These are phyloP conservation scores for Allophyes oxyacanthae DNA, from an alignment of 2,888 invertebrate species.

Conservation along the genomic window DNA sequence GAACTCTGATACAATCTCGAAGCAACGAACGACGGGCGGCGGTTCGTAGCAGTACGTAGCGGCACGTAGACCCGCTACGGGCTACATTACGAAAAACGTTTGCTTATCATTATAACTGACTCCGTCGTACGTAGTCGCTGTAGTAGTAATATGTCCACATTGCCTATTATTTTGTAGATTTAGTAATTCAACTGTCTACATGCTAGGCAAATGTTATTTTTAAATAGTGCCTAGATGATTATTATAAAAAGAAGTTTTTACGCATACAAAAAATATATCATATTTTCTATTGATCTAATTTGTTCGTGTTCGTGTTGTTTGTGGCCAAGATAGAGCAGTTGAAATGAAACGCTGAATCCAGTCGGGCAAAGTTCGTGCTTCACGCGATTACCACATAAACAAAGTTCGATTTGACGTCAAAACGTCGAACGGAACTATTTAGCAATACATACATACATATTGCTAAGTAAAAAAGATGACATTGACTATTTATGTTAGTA, in stretches of 20 bases:
- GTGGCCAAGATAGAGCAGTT: slow-evolving; percentile 56
- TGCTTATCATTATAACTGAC: too few species aligned
- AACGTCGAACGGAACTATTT: slow-evolving; percentile 40
- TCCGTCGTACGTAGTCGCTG: too few species aligned
- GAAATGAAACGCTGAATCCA: slow-evolving; percentile 51
- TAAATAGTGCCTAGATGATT: too few species aligned
- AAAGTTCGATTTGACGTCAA: slow-evolving; percentile 67
- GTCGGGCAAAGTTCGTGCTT: slow-evolving; percentile 62
- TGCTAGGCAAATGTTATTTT: too few species aligned
- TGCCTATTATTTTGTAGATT: too few species aligned
- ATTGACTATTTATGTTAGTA: slow-evolving; percentile 3
- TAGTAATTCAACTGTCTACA: too few species aligned
- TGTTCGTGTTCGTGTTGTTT: slow-evolving; percentile 13
- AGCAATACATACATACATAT: slow-evolving; percentile 28
- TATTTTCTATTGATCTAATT: slow-evolving; percentile 13
- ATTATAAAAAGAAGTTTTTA: too few species aligned
- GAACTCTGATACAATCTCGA: too few species aligned
- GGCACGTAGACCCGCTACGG: background rate
- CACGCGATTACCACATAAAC: slow-evolving; percentile 71
- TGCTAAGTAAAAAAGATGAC: slow-evolving; percentile 17
- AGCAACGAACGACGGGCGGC: too few species aligned
- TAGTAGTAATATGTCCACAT: too few species aligned
- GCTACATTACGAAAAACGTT: background rate
- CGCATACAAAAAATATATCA: too few species aligned
- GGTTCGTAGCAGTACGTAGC: too few species aligned